Conservation (phyloP, 1,140 invertebrate species). For the Babylonia areolata region DNA sequence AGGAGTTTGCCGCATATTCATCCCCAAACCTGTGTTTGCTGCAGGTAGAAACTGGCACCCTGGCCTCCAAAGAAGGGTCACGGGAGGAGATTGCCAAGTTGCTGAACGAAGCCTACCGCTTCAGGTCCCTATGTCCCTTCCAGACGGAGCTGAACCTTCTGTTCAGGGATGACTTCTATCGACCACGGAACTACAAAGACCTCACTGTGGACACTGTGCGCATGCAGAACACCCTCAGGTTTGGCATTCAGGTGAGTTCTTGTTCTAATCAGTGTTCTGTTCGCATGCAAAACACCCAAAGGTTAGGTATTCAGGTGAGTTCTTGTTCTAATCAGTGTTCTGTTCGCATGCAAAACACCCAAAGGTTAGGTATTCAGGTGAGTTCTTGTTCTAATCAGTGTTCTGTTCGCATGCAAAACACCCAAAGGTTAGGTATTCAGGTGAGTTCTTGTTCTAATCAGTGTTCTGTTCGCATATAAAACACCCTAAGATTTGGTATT, state of each 20-base stretch:
- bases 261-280: too few species aligned
- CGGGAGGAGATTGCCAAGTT: slow-evolving; percentile 60
- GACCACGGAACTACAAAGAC: slow-evolving; percentile 73
- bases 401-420: slow-evolving; percentile 74
- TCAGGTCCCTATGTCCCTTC: slow-evolving; percentile 71
- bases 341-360: slow-evolving; percentile 73
- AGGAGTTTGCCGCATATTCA: too few species aligned
- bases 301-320: slow-evolving; percentile 71
- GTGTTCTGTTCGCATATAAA: too few species aligned
- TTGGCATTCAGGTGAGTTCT: slow-evolving; percentile 70
- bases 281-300: slow-evolving; percentile 72
- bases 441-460: too few species aligned
- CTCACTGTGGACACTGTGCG: slow-evolving; percentile 72
- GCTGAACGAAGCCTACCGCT: slow-evolving; percentile 72
- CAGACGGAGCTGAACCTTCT: slow-evolving; percentile 59
- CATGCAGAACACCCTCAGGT: slow-evolving; percentile 74
- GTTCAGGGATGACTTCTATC: slow-evolving; percentile 66
- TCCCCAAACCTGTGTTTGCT: not conserved
- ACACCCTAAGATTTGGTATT: too few species aligned
- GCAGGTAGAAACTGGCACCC: slow-evolving; percentile 60
- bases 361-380: slow-evolving; percentile 72
- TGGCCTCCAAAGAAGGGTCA: slow-evolving; percentile 56
- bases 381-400: too few species aligned
- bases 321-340: too few species aligned
- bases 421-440: slow-evolving; percentile 73